Percentiles rank a stretch among this genome's conserved stretches.
phyloP scores from a whole-genome alignment of 2,888 invertebrate species.

The Brassicogethes aeneus region DNA sequence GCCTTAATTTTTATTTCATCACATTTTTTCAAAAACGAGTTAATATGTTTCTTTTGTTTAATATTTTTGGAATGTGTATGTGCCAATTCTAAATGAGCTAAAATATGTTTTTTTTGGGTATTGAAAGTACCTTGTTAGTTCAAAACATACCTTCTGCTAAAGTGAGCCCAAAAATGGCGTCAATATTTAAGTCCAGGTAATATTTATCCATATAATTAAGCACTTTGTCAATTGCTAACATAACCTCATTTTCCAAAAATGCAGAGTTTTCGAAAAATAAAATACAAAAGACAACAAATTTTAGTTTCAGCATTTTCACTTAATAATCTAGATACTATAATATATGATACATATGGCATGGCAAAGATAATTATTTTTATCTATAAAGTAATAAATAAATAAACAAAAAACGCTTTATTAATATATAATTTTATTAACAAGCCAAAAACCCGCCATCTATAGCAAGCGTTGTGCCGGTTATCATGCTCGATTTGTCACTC shows the following conservation, averaged over 20 bases:
- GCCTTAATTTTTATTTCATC: conserved; percentile 16
- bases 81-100: conserved; percentile 5
- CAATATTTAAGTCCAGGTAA: conserved; percentile 35
- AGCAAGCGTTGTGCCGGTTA: conserved; percentile 65
- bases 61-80: too few species aligned
- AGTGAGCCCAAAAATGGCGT: conserved; percentile 34
- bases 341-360: too few species aligned
- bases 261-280: too few species aligned
- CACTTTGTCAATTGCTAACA: conserved; percentile 21
- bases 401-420: too few species aligned
- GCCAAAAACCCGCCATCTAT: conserved; percentile 72
- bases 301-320: too few species aligned
- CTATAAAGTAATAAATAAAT: too few species aligned
- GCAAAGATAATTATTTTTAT: too few species aligned
- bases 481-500: conserved; percentile 71
- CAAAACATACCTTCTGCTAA: conserved; percentile 34
- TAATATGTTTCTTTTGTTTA: conserved; percentile 6
- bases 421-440: too few species aligned
- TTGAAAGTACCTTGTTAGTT: neutral
- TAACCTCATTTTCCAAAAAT: too few species aligned
- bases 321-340: too few species aligned
- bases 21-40: conserved; percentile 15
- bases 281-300: too few species aligned
- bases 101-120: neutral
- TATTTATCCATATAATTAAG: conserved; percentile 31